Evolutionary conservation across 35 echinoderm and acorn worm genomes (phyloP), one percentile per base, ranked within the genome.

Genomic region (Holothuria glaberrima): DNA sequence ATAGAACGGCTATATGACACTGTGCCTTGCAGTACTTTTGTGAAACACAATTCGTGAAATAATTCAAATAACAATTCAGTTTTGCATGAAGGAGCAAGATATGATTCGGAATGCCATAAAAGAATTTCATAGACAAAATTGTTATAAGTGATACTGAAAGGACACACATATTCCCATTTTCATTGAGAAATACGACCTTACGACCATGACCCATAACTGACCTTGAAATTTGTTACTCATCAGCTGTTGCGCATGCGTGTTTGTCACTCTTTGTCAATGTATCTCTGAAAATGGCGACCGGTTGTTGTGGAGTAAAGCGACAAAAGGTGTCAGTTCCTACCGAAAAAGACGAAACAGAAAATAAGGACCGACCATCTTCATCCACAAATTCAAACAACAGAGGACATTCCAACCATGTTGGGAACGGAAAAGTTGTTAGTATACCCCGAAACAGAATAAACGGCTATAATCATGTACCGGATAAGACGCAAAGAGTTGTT

Each of bases 271-370:
- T 78, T 78, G 74, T 78, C 74, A 78, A 24, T 78, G 41, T 48
- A 78, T 28, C 31, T 84, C 80, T 61, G 80, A 99, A 99, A 90
- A 99, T 99, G 97, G 97, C 97, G 93, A 94, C 97, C 75, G 91
- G 97, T 79, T 99, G 97, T 90, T 99, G 97, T 95, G 97, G 97
- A 77, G 97, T 99, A 14, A 99, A 99, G 87, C 91, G 97, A 58
- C 97, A 99, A 68, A 99, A 95, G 92, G 97, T 99, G 21, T 99
- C 95, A 57, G 89, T 92, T 61, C 95, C 95, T 71, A 79, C 95
- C 74, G 92, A 96, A 96, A 96, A 92, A 64, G 85, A 92, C 44
- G 85, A 86, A 30, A 46, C 52, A 88, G 73, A 64, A 29, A 92
- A 30, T 66, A 92, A 59, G 48, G 91, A 88, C 59, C 83, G 86